Evolutionary conservation across 2,113 vertebrate genomes (phyloP).

Genomic region (Leuciscus idus): DNA sequence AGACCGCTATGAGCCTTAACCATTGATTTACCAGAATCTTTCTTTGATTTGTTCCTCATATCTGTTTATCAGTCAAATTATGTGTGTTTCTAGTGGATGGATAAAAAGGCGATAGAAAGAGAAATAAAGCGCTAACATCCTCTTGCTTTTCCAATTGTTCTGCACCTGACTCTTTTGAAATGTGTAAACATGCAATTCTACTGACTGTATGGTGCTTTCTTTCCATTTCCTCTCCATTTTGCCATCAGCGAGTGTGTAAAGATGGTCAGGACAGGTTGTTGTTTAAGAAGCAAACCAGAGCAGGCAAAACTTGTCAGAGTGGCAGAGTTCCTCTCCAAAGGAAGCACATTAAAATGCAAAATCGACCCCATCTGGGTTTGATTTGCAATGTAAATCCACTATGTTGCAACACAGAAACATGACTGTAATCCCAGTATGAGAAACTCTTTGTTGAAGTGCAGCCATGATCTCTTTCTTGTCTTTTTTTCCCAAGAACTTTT

Average conservation of each 20-base stretch:
- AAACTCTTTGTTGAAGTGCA: constrained; percentile 46
- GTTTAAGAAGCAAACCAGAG: constrained; percentile 44
- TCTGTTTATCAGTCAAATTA: constrained; percentile 31
- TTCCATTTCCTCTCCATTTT: constrained; percentile 25
- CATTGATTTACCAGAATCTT: constrained; percentile 15
- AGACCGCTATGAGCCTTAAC: not conserved
- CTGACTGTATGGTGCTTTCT: constrained; percentile 3
- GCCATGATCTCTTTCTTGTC: constrained; percentile 47
- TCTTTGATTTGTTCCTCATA: constrained; percentile 14
- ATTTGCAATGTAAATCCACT: constrained; percentile 71
- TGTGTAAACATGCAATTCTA: constrained; percentile 7
- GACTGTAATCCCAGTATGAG: constrained; percentile 59
- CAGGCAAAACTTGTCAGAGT: constrained; percentile 51
- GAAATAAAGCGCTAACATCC: not conserved
- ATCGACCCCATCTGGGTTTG: constrained; percentile 68
- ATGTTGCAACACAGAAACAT: constrained; percentile 61
- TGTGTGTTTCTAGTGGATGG: not conserved
- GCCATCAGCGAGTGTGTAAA: constrained; percentile 20
- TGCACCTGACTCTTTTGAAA: constrained; percentile 8
- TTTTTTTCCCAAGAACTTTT: constrained; percentile 1
- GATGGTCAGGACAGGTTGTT: constrained; percentile 14
- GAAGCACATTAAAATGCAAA: constrained; percentile 48
- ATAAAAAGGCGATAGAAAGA: not conserved
- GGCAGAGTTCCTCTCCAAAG: constrained; percentile 60
- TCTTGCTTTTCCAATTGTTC: constrained; percentile 27